Conservation (phyloP, 2,797 vertebrate species). For the Astyanax mexicanus region DNA sequence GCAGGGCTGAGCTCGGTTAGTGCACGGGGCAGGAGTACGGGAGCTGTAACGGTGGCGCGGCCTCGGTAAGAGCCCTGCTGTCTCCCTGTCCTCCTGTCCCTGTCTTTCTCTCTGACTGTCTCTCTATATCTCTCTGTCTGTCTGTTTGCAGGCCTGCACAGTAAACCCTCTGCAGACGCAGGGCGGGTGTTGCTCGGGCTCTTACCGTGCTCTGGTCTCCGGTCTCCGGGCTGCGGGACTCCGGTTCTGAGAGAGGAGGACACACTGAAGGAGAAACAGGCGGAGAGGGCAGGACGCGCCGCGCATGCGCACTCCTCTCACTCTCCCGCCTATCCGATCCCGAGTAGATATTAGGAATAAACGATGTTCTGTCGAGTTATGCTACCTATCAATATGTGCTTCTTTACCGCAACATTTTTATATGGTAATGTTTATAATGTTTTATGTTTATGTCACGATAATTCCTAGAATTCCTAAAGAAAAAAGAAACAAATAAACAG, state of each 20-base stretch:
- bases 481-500: too few relatives aligned
- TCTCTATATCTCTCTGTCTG: not conserved
- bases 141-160: not conserved
- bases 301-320: constrained; percentile 69
- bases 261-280: constrained; percentile 75
- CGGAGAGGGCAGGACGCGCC: constrained; percentile 36
- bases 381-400: too few relatives aligned
- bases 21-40: too few relatives aligned
- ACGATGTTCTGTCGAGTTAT: too few relatives aligned
- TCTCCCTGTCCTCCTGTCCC: too few relatives aligned
- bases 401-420: too few relatives aligned
- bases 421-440: too few relatives aligned
- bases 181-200: too few relatives aligned
- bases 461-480: too few relatives aligned
- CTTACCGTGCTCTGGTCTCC: constrained; percentile 69
- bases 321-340: constrained; percentile 56
- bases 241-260: constrained; percentile 50
- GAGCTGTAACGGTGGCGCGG: not conserved
- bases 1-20: too few relatives aligned
- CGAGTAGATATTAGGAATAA: constrained; percentile 19
- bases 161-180: too few relatives aligned
- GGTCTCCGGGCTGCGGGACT: constrained; percentile 42
- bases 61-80: not conserved
- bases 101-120: not conserved
- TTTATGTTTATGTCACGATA: too few relatives aligned